These are phyloP conservation scores for Mayetiola destructor DNA, from an alignment of 2,888 invertebrate species.

Conservation along the genomic window DNA sequence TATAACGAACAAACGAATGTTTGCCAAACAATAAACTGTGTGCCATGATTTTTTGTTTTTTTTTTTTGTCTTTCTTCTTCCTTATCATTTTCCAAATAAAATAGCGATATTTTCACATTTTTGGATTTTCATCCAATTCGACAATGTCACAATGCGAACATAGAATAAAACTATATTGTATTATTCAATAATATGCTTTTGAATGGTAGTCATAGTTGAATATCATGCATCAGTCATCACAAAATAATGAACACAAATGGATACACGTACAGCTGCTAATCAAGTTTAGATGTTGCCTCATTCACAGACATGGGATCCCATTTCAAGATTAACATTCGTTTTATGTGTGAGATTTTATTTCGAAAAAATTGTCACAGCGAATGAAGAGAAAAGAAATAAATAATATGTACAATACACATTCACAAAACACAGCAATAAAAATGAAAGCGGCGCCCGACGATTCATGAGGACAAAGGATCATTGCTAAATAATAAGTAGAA, in stretches of 20 bases:
- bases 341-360: not conserved
- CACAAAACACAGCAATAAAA: too few species aligned
- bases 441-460: too few species aligned
- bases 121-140: too few species aligned
- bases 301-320: not conserved
- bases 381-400: not conserved
- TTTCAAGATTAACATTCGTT: not conserved
- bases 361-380: not conserved
- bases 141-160: not conserved
- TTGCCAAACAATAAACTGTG: constrained; percentile 5
- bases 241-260: not conserved
- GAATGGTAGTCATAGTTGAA: not conserved
- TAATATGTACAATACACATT: not conserved
- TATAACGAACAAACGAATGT: too few species aligned
- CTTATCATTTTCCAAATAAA: too few species aligned
- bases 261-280: not conserved
- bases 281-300: not conserved
- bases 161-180: too few species aligned
- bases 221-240: not conserved
- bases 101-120: too few species aligned
- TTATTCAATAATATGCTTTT: not conserved
- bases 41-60: not conserved
- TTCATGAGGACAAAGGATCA: too few species aligned
- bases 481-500: too few species aligned
- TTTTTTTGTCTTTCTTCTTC: too few species aligned